A percentile compares a stretch with the other conserved stretches of the same genome.
Evolutionary conservation across 2,888 invertebrate genomes (phyloP).

Genomic region (Steinernema hermaphroditum): DNA sequence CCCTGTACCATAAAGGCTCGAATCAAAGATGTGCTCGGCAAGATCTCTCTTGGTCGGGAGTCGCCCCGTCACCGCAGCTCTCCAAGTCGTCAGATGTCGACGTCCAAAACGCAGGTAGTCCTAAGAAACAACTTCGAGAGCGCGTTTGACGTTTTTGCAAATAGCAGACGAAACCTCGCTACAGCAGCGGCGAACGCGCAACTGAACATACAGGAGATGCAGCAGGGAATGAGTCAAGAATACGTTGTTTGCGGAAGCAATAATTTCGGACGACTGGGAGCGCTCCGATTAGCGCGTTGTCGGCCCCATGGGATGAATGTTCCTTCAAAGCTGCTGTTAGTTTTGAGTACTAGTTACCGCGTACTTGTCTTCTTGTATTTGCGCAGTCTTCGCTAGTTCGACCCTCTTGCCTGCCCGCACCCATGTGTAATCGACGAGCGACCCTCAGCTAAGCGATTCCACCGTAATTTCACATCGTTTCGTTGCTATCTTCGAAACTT

Average conservation of each 20-base stretch:
- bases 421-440: slow-evolving; percentile 13
- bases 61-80: slow-evolving; percentile 19
- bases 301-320: slow-evolving; percentile 2
- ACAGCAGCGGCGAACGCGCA: neutral
- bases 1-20: slow-evolving; percentile 4
- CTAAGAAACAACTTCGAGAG: neutral
- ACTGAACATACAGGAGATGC: neutral
- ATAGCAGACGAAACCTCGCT: neutral
- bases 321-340: slow-evolving; percentile 13
- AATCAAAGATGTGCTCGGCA: slow-evolving; percentile 15
- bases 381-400: slow-evolving; percentile 30
- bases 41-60: slow-evolving; percentile 21
- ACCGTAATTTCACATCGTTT: neutral
- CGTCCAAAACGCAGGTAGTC: neutral
- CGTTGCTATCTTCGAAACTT: neutral
- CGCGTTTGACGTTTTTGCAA: slow-evolving; percentile 7
- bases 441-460: neutral
- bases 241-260: neutral
- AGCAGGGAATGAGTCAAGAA: slow-evolving; percentile 12
- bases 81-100: slow-evolving; percentile 18
- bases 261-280: neutral
- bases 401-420: slow-evolving; percentile 20
- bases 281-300: slow-evolving; percentile 18
- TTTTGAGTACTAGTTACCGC: slow-evolving; percentile 27
- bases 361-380: slow-evolving; percentile 30